Percentiles rank a stretch among this genome's conserved stretches.
phyloP scores from a whole-genome alignment of 2,113 vertebrate genomes.

The Carlito syrichta region DNA sequence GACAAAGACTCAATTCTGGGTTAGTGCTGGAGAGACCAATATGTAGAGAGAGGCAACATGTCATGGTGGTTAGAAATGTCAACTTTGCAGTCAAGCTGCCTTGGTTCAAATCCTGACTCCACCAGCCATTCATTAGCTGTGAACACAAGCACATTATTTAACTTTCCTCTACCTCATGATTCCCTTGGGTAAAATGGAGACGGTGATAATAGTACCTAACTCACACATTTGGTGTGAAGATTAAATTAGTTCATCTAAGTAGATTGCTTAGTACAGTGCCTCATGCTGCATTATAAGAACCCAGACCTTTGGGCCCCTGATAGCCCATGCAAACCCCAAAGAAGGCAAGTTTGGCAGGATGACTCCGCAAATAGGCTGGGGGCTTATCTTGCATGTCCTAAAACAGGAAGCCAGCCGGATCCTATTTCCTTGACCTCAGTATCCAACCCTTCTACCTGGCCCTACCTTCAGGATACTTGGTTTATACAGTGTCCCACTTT shows the following conservation, averaged over 20 bases:
- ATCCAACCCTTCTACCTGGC: slow-evolving; percentile 6
- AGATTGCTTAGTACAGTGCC: not conserved
- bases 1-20: slow-evolving; percentile 39
- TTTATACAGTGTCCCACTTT: slow-evolving; percentile 48
- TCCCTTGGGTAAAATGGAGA: not conserved
- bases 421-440: slow-evolving; percentile 38
- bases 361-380: slow-evolving; percentile 1
- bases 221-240: not conserved
- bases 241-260: not conserved
- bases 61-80: not conserved
- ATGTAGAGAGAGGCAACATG: not conserved
- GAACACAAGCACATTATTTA: not conserved
- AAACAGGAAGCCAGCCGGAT: slow-evolving; percentile 18
- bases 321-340: not conserved
- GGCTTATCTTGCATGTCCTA: not conserved
- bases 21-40: not conserved
- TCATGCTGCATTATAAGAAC: not conserved
- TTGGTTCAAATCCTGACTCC: not conserved
- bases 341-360: not conserved
- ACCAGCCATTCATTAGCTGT: not conserved
- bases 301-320: not conserved
- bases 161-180: not conserved
- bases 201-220: not conserved
- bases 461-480: slow-evolving; percentile 32
- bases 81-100: not conserved